Conservation (phyloP, 64 coral and sea anemone species). For the Platygyra sinensis region DNA sequence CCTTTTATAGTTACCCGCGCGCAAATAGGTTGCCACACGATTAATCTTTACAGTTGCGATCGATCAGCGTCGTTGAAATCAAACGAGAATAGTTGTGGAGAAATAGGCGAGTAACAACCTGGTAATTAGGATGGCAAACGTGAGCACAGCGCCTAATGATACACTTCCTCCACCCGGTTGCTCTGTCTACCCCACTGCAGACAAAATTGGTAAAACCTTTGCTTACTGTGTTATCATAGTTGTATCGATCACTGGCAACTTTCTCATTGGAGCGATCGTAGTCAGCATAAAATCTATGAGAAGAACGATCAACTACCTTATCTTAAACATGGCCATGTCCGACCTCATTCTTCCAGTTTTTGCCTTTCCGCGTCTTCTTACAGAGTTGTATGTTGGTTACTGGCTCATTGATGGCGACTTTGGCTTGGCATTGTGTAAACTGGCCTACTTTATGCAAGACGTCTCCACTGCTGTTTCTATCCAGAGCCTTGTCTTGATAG, state of each 20-base stretch:
- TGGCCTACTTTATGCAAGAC: slow-evolving; percentile 14
- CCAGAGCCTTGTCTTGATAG: slow-evolving; percentile 24
- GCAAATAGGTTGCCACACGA: background rate
- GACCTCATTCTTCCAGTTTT: slow-evolving; percentile 34
- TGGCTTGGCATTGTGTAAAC: slow-evolving; percentile 19
- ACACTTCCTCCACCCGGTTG: background rate
- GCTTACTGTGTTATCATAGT: slow-evolving; percentile 9
- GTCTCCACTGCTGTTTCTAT: slow-evolving; percentile 25
- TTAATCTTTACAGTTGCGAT: background rate
- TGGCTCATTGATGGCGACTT: slow-evolving; percentile 17
- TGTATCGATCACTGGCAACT: slow-evolving; percentile 7
- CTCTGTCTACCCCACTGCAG: background rate
- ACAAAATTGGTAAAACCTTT: background rate
- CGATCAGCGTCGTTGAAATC: background rate
- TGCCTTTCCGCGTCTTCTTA: background rate
- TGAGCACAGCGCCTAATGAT: background rate
- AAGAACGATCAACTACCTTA: slow-evolving; percentile 39
- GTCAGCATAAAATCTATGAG: slow-evolving; percentile 31
- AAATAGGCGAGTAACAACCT: background rate
- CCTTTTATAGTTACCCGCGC: background rate
- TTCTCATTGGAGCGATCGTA: slow-evolving; percentile 11
- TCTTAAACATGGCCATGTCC: slow-evolving; percentile 45
- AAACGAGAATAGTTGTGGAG: background rate
- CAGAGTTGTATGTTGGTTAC: background rate
- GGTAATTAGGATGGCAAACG: background rate